Percentiles rank a stretch among this genome's conserved stretches.
phyloP scores from a whole-genome alignment of 2,888 invertebrate species.

The Drosophila diplacantha region DNA sequence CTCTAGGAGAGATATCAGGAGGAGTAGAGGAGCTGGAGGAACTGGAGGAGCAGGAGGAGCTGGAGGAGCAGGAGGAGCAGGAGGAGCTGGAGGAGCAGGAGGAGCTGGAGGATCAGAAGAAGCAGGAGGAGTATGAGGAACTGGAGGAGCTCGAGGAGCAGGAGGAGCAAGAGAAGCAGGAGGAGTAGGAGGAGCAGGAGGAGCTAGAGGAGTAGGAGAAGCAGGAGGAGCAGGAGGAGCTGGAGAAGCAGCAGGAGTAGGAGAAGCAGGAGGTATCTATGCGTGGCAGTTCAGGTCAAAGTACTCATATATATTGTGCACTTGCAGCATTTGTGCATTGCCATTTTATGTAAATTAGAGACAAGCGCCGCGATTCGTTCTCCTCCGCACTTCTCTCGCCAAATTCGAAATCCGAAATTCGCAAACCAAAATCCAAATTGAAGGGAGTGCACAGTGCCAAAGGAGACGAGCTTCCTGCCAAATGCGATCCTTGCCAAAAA shows the following conservation, averaged over 20 bases:
- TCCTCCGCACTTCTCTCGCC: slow-evolving; percentile 1
- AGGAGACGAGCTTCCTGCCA: background rate
- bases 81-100: too few species aligned
- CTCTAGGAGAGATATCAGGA: background rate
- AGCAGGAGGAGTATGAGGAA: too few species aligned
- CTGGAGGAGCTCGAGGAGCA: too few species aligned
- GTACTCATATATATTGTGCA: slow-evolving; percentile 30
- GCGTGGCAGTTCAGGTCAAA: slow-evolving; percentile 19
- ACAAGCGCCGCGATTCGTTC: slow-evolving; percentile 2
- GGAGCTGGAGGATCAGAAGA: too few species aligned
- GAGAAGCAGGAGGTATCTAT: background rate
- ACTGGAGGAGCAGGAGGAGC: too few species aligned
- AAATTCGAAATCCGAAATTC: background rate
- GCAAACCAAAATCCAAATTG: background rate
- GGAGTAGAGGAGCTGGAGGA: too few species aligned
- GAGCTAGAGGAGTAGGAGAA: too few species aligned
- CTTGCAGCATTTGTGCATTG: slow-evolving; percentile 15
- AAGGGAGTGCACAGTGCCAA: slow-evolving; percentile 3
- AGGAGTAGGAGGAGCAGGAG: too few species aligned
- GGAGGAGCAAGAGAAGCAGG: too few species aligned
- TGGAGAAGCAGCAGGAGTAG: too few species aligned
- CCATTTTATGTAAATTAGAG: slow-evolving; percentile 39
- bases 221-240: too few species aligned
- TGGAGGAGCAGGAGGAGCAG: too few species aligned
- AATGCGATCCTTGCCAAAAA: slow-evolving; percentile 2